Base-by-base conservation (phyloP, 1,140 invertebrate species). In the Meloidogyne hapla region DNA sequence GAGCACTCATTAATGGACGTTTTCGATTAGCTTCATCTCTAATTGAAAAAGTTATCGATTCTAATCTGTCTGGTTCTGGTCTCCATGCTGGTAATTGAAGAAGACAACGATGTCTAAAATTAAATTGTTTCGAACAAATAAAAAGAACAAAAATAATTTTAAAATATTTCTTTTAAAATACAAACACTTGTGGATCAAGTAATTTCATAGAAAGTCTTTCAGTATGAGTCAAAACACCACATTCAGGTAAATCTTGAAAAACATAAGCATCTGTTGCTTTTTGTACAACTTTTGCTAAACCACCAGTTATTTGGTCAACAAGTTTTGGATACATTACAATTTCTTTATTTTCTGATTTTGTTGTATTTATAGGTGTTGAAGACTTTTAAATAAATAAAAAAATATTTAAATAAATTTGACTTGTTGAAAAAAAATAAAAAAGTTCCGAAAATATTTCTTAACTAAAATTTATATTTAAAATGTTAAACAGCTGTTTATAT, bases 181-280 rank as follows among this genome's bases (percentile, higher is more conserved):
- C 68, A 45, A 33, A 80, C 79, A 81, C n/a, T 42, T 79, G 68
- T 26, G 81, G 71, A 75, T 83, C 75, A 25, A 72, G 75, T 18
- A 82, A 62, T 68, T 82, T 82, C 66, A 82, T 82, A 8, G 81
- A 82, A 66, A 82, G 40, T 28, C 71, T 56, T 45, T 82, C 77
- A 23, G 75, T 77, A 28, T 66, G 69, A 13, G 45, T 62, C 28
- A 82, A 38, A 10, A 79, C 64, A 12, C 74, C 82, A 70, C 81
- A 82, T 28, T 82, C 81, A 6, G 81, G 81, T 33, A 82, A 83
- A 28, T 83, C 81, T n/a, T 76, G 65, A 64, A 81, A 82, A n/a
- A 83, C 75, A 40, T 80, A 79, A 62, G 56, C 72, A 28, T 82
- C 81, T 1, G 77, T 70, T 1, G 81, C 81, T 23, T 84, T 76